phyloP scores from a whole-genome alignment of 1,140 invertebrate species.

The Chrysomallon squamiferum region DNA sequence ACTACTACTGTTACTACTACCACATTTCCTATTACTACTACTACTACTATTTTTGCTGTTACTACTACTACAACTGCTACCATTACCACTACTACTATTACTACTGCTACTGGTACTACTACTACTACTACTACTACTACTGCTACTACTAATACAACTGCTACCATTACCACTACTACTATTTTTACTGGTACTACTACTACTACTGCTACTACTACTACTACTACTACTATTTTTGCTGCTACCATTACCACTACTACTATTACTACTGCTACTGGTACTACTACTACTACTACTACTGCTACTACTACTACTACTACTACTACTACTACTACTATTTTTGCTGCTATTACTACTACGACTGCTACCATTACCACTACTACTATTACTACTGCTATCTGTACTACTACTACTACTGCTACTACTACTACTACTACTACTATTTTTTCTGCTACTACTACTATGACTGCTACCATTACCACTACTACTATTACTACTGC shows the following conservation, averaged over 20 bases:
- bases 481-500: slow-evolving; percentile 3
- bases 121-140: background rate
- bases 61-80: background rate
- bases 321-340: background rate
- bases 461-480: background rate
- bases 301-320: slow-evolving; percentile 5
- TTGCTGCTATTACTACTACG: background rate
- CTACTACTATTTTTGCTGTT: background rate
- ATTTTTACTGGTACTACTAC: background rate
- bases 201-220: slow-evolving; percentile 4
- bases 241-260: background rate
- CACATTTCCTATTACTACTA: background rate
- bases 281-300: slow-evolving; percentile 7
- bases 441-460: background rate
- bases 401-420: slow-evolving; percentile 2
- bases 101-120: slow-evolving; percentile 4
- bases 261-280: slow-evolving; percentile 1
- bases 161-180: background rate
- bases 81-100: background rate
- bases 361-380: background rate
- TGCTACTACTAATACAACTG: background rate
- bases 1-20: background rate
- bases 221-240: background rate
- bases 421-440: background rate
- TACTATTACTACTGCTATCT: background rate